Conservation (phyloP, 2,113 vertebrate genomes). For the Lathamus discolor region DNA sequence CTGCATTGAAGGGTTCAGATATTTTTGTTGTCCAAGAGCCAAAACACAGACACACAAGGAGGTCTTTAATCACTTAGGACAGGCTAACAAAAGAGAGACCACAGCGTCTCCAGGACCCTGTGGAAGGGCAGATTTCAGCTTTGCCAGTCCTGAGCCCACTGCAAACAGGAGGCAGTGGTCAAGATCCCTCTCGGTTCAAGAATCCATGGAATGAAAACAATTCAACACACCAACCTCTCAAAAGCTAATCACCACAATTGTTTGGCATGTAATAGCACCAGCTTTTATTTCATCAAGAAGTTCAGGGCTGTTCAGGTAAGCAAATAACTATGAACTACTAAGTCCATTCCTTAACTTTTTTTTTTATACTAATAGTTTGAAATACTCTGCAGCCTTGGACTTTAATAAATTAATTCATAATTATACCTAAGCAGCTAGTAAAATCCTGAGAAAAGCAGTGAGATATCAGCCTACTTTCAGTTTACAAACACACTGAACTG, state of each 20-base stretch:
- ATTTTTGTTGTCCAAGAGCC: background rate
- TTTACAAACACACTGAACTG: background rate
- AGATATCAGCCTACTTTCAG: background rate
- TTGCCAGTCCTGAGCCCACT: background rate
- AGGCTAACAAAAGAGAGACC: background rate
- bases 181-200: background rate
- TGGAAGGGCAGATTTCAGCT: background rate
- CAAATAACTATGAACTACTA: background rate
- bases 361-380: background rate
- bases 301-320: background rate
- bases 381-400: background rate
- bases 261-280: background rate
- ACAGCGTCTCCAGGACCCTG: background rate
- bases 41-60: background rate
- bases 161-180: background rate
- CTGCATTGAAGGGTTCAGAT: background rate
- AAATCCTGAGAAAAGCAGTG: background rate
- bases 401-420: background rate
- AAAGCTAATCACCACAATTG: background rate
- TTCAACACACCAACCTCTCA: background rate
- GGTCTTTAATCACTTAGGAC: background rate
- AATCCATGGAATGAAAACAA: slow-evolving; percentile 39
- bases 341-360: background rate
- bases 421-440: background rate
- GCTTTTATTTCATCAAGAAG: background rate